Conservation (phyloP, 2,797 vertebrate species). For the Spizella passerina region DNA sequence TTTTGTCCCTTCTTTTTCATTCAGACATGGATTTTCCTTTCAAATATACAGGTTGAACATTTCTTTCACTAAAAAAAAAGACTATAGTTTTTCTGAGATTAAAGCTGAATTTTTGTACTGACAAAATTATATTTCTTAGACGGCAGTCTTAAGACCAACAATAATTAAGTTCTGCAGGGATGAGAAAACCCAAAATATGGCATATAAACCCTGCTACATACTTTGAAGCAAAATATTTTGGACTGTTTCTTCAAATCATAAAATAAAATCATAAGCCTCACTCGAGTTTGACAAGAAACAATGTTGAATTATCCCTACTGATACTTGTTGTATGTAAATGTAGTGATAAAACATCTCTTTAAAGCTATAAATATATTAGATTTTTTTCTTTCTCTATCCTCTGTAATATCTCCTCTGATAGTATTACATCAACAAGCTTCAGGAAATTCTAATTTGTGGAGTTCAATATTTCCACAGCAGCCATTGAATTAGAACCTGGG, state of each 20-base stretch:
- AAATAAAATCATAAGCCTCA: background rate
- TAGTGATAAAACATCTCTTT: background rate
- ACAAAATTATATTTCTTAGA: background rate
- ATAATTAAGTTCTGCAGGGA: background rate
- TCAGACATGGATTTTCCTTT: background rate
- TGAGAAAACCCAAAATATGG: background rate
- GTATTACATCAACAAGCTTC: background rate
- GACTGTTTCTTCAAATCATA: background rate
- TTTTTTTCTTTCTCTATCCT: background rate
- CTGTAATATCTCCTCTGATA: background rate
- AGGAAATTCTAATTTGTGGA: background rate
- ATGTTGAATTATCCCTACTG: background rate
- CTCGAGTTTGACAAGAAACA: background rate
- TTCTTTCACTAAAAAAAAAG: background rate
- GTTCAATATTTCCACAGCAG: background rate
- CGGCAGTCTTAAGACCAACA: background rate
- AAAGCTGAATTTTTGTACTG: background rate
- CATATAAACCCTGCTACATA: accelerated
- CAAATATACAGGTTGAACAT: background rate
- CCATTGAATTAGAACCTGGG: background rate
- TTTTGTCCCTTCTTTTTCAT: background rate
- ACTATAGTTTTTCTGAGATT: background rate
- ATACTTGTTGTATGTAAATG: background rate
- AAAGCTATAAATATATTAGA: background rate
- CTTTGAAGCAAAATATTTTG: background rate